Base-by-base conservation (phyloP, 2,888 invertebrate species). In the Troilus luridus region DNA sequence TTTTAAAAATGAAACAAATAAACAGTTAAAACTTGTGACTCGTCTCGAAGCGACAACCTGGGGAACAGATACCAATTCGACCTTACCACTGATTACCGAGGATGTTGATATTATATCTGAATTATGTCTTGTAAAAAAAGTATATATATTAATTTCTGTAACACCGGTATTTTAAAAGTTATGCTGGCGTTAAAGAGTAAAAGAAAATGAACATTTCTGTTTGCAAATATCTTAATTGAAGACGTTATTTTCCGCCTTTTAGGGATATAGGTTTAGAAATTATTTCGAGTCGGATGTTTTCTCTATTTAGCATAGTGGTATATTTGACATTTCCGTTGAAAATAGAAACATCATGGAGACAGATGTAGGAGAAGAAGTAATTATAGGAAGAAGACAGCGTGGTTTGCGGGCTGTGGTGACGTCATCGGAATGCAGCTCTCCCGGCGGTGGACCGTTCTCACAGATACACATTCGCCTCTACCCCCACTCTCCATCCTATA, bases 391-490 rank as follows among this genome's bases (percentile, higher is more conserved):
- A n/a, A 64, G 85, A 85, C 85, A 21, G 56, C n/a, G 89, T 89
- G 89, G 89, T 89, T 89, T 89, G 89, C 89, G 54, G 89, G 89
- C 67, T 89, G 54, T 8, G 64, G 21, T 89, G 89, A 89, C 89
- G 89, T 89, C 89, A 89, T 64, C 60, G 89, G 89, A 89, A 89
- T 89, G 89, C 89, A 89, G 89, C 89, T 64, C 89, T 54, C 89
- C 85, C 85, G n/a, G 85, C 56, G 85, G 19, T 54, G 85, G 85
- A 85, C 85, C 85, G 85, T 85, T 85, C 85, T 85, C 85, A 85
- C 85, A 85, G 85, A 85, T 85, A 85, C 85, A 85, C 85, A 85
- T 85, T 85, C 85, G 85, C 85, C 85, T 56, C 85, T 85, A 11
- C 85, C 21, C 54, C 81, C 81, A 54, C 81, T 5, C 77, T 81